phyloP scores from a whole-genome alignment of 2,888 invertebrate species.

The Agrotis exclamationis region DNA sequence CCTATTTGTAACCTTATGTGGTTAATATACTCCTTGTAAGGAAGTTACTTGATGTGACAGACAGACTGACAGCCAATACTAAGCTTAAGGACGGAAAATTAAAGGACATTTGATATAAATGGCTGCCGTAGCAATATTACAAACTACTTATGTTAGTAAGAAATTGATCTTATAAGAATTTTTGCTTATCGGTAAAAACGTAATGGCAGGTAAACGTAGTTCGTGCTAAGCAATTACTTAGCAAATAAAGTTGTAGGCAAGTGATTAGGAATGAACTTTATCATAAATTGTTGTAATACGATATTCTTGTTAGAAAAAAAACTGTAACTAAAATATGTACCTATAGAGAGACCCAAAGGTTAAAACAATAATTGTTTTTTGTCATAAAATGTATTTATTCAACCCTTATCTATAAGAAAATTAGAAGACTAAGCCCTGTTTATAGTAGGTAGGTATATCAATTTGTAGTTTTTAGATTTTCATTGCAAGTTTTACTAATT shows the following conservation, averaged over 20 bases:
- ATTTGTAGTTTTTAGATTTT: too few species aligned
- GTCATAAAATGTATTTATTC: background rate
- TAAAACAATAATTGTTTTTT: background rate
- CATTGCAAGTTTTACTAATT: background rate
- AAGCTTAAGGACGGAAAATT: constrained; percentile 68
- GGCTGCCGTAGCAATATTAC: constrained; percentile 20
- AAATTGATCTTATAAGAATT: constrained; percentile 3
- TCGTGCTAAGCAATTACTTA: background rate
- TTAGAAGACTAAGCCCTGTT: too few species aligned
- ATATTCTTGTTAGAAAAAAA: background rate
- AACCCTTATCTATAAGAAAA: background rate
- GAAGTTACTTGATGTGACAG: constrained; percentile 77
- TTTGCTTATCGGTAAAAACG: constrained; percentile 2
- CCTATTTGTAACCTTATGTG: constrained; percentile 85
- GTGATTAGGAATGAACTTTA: constrained; percentile 6
- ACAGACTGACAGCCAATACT: constrained; percentile 77
- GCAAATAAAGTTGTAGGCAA: background rate
- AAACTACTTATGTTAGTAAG: background rate
- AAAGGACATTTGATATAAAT: constrained; percentile 32
- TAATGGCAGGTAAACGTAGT: background rate
- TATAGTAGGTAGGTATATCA: too few species aligned
- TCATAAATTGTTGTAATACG: too few species aligned
- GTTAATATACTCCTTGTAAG: constrained; percentile 84
- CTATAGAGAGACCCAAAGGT: background rate
- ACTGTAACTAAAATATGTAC: background rate